Percentiles rank a stretch among this genome's conserved stretches.
Evolutionary conservation across 2,797 vertebrate genomes (phyloP).

Genomic region (Xenops minutus): DNA sequence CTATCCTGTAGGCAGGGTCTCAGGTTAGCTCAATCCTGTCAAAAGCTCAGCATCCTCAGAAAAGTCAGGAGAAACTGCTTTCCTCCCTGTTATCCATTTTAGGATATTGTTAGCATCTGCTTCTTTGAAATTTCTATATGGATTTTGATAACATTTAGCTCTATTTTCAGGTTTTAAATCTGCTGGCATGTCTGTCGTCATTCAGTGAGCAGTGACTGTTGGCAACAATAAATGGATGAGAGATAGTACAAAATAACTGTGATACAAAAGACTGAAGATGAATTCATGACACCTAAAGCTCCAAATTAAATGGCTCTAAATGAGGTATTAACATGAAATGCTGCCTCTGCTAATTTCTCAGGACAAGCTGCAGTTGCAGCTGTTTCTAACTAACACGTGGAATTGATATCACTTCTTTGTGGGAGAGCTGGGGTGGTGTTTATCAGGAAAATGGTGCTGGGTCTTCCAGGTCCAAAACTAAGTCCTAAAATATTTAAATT

Average conservation of each 20-base stretch:
- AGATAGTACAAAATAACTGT: neutral
- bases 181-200: neutral
- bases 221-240: slow-evolving; percentile 18
- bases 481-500: neutral
- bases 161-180: slow-evolving; percentile 7
- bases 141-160: neutral
- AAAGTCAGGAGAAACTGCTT: neutral
- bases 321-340: slow-evolving; percentile 21
- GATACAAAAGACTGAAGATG: neutral
- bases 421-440: neutral
- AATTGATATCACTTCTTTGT: neutral
- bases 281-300: slow-evolving; percentile 27
- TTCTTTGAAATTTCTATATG: neutral
- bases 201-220: neutral
- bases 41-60: neutral
- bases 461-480: neutral
- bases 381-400: neutral
- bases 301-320: slow-evolving; percentile 23
- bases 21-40: neutral
- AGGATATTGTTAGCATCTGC: neutral
- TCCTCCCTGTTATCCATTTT: neutral
- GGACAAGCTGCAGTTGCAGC: neutral
- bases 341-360: neutral
- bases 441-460: neutral
- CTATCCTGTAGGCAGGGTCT: neutral